These are phyloP conservation scores for Corythornis cristatus DNA, from an alignment of 2,113 vertebrate genomes.

Conservation along the genomic window DNA sequence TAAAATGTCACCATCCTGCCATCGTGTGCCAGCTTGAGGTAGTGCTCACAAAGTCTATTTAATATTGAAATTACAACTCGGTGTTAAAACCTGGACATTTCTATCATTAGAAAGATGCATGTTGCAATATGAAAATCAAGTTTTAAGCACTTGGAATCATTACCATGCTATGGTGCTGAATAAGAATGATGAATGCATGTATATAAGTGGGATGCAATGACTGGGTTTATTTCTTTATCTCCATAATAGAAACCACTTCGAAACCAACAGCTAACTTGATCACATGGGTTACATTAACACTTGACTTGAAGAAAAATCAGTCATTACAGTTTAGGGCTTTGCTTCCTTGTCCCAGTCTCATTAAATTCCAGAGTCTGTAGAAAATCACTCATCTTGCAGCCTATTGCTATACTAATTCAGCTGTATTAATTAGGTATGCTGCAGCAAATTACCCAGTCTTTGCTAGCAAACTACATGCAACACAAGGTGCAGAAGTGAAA, in stretches of 20 bases:
- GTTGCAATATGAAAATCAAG: neutral
- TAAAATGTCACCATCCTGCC: conserved; percentile 52
- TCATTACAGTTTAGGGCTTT: neutral
- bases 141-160: neutral
- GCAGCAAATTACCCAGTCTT: neutral
- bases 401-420: neutral
- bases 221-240: neutral
- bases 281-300: neutral
- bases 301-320: neutral
- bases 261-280: neutral
- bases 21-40: conserved; percentile 32
- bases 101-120: neutral
- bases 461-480: neutral
- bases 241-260: neutral
- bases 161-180: neutral
- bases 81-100: neutral
- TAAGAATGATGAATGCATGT: neutral
- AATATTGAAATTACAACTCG: neutral
- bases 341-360: neutral
- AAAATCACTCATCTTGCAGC: neutral
- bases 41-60: neutral
- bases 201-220: neutral
- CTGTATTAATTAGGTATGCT: neutral
- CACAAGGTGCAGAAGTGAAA: neutral
- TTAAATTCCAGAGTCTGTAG: neutral